These are phyloP conservation scores for Silurus aristotelis DNA, from an alignment of 2,797 vertebrate genomes.

Conservation along the genomic window DNA sequence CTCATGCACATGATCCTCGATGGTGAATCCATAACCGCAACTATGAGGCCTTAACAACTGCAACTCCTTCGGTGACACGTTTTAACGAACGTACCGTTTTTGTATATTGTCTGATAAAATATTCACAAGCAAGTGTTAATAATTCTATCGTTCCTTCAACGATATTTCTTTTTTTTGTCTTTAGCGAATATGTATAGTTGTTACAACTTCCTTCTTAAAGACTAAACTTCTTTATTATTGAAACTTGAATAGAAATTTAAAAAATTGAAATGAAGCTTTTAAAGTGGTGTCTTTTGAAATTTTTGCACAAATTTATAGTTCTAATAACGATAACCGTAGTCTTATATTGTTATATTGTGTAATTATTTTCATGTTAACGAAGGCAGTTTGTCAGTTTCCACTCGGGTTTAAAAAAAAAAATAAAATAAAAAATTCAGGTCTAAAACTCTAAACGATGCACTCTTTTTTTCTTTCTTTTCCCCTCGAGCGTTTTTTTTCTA, in stretches of 20 bases:
- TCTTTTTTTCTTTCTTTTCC: conserved; percentile 20
- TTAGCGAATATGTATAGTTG: background rate
- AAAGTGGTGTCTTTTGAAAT: background rate
- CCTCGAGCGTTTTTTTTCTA: conserved; percentile 28
- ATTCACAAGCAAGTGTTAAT: conserved; percentile 32
- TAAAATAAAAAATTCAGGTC: conserved; percentile 6
- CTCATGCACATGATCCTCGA: conserved; percentile 43
- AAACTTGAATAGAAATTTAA: background rate
- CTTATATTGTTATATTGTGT: background rate
- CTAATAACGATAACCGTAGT: background rate
- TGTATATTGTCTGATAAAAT: conserved; percentile 30
- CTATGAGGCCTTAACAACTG: conserved; percentile 70
- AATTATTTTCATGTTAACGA: conserved; percentile 35
- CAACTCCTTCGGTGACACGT: conserved; percentile 62
- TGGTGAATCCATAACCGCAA: conserved; percentile 52
- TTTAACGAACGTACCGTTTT: conserved; percentile 55
- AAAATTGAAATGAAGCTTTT: background rate
- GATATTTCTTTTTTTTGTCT: background rate
- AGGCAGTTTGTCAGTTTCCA: conserved; percentile 36
- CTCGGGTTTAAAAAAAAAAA: background rate
- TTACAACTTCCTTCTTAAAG: background rate
- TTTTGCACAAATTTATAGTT: background rate
- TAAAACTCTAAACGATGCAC: conserved; percentile 22
- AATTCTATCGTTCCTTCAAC: conserved; percentile 19
- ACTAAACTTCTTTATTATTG: conserved; percentile 15